Percentiles rank a stretch among this genome's conserved stretches.
Evolutionary conservation across 2,113 vertebrate genomes (phyloP).

Genomic region (Noturus placidus): DNA sequence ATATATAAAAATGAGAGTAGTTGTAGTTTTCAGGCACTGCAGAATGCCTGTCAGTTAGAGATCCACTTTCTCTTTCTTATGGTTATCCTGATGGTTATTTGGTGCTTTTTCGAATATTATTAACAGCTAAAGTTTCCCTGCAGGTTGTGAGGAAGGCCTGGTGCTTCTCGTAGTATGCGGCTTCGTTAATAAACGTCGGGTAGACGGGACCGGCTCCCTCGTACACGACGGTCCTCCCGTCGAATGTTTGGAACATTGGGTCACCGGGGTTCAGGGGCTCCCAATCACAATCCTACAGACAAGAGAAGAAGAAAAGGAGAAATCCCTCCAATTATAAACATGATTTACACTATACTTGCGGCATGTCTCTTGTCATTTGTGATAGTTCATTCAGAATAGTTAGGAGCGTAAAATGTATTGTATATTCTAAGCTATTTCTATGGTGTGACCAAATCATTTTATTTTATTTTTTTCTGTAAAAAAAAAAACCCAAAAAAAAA

Average conservation of each 20-base stretch:
- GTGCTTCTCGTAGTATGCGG: constrained; percentile 96
- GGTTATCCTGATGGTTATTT: background rate
- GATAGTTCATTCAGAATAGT: background rate
- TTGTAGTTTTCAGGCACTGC: background rate
- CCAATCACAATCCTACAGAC: constrained; percentile 92
- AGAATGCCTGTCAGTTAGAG: background rate
- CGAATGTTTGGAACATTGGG: constrained; percentile 89
- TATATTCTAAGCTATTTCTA: background rate
- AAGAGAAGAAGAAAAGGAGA: background rate
- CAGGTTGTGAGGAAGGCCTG: constrained; percentile 89
- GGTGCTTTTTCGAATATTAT: constrained; percentile 68
- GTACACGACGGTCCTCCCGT: constrained; percentile 80
- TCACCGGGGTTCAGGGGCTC: constrained; percentile 86
- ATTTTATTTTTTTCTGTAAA: background rate
- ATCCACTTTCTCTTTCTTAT: background rate
- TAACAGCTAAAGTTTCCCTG: constrained; percentile 76
- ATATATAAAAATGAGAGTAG: background rate
- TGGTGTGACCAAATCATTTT: background rate
- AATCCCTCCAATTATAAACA: background rate
- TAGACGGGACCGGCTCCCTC: constrained; percentile 80
- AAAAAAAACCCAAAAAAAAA: too few species aligned
- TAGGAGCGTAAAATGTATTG: background rate
- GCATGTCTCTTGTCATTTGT: background rate
- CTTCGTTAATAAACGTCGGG: constrained; percentile 94
- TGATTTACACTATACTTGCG: background rate